Percentiles rank a stretch among this genome's conserved stretches.
Evolutionary conservation across 2,888 invertebrate genomes (phyloP).

Genomic region (Cephus runcator): DNA sequence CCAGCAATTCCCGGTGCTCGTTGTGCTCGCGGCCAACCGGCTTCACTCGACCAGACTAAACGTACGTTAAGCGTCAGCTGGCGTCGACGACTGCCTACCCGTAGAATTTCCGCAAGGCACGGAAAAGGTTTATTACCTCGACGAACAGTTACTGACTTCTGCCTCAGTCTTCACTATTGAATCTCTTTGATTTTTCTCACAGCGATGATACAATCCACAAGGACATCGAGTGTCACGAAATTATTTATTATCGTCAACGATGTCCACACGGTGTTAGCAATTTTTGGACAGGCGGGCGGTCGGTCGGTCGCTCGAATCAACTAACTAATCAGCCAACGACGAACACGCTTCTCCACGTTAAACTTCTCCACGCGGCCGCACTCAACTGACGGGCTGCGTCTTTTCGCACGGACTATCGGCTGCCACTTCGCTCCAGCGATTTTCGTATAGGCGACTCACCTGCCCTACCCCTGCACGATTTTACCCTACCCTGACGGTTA

Average conservation of each 20-base stretch:
- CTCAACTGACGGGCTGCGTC: slow-evolving; percentile 45
- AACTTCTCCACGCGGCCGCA: slow-evolving; percentile 40
- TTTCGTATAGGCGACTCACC: slow-evolving; percentile 21
- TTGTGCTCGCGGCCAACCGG: background rate
- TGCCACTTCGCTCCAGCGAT: slow-evolving; percentile 21
- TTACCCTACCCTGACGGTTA: slow-evolving; percentile 6
- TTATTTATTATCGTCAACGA: background rate
- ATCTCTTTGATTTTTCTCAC: background rate
- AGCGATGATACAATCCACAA: background rate
- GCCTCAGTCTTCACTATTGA: background rate
- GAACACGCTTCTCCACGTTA: background rate
- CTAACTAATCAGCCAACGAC: background rate
- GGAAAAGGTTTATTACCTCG: background rate
- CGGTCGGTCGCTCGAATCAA: background rate
- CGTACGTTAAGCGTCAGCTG: background rate
- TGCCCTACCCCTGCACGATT: slow-evolving; percentile 17
- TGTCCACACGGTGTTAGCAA: background rate
- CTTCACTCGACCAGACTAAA: background rate
- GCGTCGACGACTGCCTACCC: background rate
- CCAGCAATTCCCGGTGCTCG: background rate
- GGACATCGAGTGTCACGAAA: background rate
- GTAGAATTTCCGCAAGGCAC: background rate
- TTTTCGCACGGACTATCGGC: slow-evolving; percentile 37
- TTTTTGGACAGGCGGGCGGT: background rate
- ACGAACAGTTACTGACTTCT: background rate